Conservation (phyloP, 2,113 vertebrate genomes). For the Crotalus helleri region DNA sequence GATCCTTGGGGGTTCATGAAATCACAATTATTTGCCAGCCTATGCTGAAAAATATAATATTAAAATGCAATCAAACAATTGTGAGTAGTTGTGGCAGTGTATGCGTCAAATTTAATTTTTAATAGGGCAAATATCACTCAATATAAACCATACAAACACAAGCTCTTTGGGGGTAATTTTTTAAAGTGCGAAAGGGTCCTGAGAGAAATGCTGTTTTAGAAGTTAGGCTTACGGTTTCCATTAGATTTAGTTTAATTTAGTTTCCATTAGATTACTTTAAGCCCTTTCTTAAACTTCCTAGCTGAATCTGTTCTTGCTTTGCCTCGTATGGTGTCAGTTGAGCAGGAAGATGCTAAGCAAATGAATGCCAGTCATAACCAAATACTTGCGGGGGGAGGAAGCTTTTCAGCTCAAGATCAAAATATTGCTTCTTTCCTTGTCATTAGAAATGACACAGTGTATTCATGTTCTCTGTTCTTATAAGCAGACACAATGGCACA, state of each 20-base stretch:
- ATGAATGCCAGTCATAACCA: background rate
- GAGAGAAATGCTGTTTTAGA: background rate
- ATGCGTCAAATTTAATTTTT: background rate
- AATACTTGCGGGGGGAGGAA: too few species aligned
- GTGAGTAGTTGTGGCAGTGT: background rate
- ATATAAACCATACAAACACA: background rate
- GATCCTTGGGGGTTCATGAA: background rate
- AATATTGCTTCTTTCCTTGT: background rate
- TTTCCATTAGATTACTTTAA: background rate
- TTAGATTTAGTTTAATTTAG: background rate
- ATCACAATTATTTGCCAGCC: background rate
- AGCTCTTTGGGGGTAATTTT: background rate
- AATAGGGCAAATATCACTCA: background rate
- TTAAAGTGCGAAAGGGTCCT: background rate
- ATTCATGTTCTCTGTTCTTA: background rate
- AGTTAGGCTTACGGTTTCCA: background rate
- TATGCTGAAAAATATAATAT: background rate
- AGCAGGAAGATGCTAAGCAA: background rate
- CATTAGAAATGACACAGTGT: background rate
- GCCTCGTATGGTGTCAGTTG: background rate
- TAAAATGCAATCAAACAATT: background rate
- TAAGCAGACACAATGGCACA: background rate
- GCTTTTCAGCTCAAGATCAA: background rate
- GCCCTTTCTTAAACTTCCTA: background rate
- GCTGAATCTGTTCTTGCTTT: background rate